Evolutionary conservation across 2,888 invertebrate genomes (phyloP).

Genomic region (Ypsolopha scabrella): DNA sequence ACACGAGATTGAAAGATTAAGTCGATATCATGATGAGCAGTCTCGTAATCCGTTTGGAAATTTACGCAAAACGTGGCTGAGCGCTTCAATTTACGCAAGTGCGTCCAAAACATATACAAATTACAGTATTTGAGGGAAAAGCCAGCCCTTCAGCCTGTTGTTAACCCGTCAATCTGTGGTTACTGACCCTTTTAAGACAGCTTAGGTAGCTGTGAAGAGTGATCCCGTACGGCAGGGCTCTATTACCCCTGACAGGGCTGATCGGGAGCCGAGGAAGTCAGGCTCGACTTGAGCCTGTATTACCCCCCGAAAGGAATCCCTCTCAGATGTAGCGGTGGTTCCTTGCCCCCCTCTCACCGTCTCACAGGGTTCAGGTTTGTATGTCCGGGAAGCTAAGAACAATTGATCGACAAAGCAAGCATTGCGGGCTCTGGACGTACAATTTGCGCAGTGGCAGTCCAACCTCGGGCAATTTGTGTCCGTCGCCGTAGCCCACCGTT

Average conservation of each 20-base stretch:
- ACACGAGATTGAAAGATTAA: no score
- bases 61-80: not conserved
- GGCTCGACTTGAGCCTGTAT: not conserved
- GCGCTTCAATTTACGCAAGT: not conserved
- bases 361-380: no score
- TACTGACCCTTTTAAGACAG: not conserved
- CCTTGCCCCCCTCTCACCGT: no score
- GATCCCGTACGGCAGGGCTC: slow-evolving; percentile 3
- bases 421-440: slow-evolving; percentile 1
- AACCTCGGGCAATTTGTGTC: slow-evolving; percentile 61
- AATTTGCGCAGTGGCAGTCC: slow-evolving; percentile 38
- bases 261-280: slow-evolving; percentile 3
- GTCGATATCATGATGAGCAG: no score
- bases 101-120: not conserved
- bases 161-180: not conserved
- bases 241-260: slow-evolving; percentile 9
- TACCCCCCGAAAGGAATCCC: no score
- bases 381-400: slow-evolving; percentile 20
- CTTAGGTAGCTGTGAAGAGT: not conserved
- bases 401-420: slow-evolving; percentile 31
- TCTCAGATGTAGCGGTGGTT: no score
- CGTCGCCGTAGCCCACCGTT: slow-evolving; percentile 61
- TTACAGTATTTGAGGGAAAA: not conserved
- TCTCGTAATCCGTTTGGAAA: no score
- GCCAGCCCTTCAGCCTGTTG: not conserved